Evolutionary conservation across 2,888 invertebrate genomes (phyloP), one percentile per base, ranked within the genome.

Genomic region (Dynastes maya): DNA sequence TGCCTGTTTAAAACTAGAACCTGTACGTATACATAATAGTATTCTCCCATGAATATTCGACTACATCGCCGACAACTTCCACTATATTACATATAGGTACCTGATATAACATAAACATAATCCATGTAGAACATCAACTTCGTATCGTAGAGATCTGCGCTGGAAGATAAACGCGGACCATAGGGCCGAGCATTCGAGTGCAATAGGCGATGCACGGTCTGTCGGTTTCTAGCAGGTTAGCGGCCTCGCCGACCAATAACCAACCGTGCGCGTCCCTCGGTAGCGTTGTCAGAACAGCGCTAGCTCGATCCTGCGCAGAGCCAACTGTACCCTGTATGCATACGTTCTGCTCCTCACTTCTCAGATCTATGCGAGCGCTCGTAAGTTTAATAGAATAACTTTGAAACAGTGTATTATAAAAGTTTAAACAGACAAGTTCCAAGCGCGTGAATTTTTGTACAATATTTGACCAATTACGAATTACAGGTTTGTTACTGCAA

Each of bases 141-240:
- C 75, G 68, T 68, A 70, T 71, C 77, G 63, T 16, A 3, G 49
- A 71, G 61, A 77, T 78, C 75, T 68, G 65, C 75, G 72, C 67
- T 27, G 16, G n/a, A n/a, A 67, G 67, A 67, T 67, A 67, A 65
- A 61, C 61, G 61, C 45, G 45, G 45, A 49, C 53, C 13, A 53
- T 22, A 65, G 76, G 45, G 29, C 51, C 49, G 29, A 67, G 64
- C 65, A 65, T 67, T 67, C 67, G 70, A 78, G 78, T 63, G 70
- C 71, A 67, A 61, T 65, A 64, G 70, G 8, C 49, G 9, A 49
- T 76, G 64, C 80, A 80, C 78, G 80, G 79, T 80, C 80, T 71
- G 80, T 64, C 79, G 79, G 77, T 77, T 80, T 67, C 77, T 67
- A 76, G 45, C 78, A 68, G 79, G 80, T 79, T 80, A 80, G 77